These are phyloP conservation scores for Euphydryas editha DNA, from an alignment of 2,888 invertebrate species.

Conservation along the genomic window DNA sequence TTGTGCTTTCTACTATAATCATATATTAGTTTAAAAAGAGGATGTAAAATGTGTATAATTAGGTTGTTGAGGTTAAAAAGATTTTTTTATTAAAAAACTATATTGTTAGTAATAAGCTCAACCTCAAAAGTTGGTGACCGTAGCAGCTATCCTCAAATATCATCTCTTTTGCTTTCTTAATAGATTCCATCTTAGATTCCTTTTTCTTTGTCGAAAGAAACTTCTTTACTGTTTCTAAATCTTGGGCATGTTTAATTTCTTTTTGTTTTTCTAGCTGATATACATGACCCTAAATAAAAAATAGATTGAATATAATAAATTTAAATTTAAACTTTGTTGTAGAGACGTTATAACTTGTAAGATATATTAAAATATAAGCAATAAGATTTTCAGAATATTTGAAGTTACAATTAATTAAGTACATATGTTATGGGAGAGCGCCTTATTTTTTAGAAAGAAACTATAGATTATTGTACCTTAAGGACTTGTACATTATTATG, in stretches of 20 bases:
- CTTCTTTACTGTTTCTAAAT: slow-evolving; percentile 15
- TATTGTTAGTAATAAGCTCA: neutral
- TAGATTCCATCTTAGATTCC: slow-evolving; percentile 44
- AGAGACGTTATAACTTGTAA: neutral
- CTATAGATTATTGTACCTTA: no score
- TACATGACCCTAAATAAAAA: slow-evolving; percentile 49
- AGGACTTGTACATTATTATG: no score
- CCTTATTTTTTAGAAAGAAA: no score
- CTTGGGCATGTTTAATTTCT: slow-evolving; percentile 42
- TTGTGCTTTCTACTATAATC: no score
- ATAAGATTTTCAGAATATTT: no score
- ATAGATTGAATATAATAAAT: neutral
- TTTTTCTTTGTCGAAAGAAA: slow-evolving; percentile 40
- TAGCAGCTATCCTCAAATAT: slow-evolving; percentile 62
- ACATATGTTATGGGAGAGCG: no score
- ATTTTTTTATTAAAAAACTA: neutral
- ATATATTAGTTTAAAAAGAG: no score
- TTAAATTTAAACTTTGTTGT: neutral
- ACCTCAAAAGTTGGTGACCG: slow-evolving; percentile 61
- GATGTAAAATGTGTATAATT: no score
- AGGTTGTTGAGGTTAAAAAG: no score
- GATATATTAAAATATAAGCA: no score
- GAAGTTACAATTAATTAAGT: no score
- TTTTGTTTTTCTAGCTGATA: slow-evolving; percentile 47
- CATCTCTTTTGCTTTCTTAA: slow-evolving; percentile 54